Percentiles rank a stretch among this genome's conserved stretches.
These are phyloP conservation scores for Pandion haliaetus DNA, from an alignment of 2,113 vertebrate genomes.

Conservation along the genomic window DNA sequence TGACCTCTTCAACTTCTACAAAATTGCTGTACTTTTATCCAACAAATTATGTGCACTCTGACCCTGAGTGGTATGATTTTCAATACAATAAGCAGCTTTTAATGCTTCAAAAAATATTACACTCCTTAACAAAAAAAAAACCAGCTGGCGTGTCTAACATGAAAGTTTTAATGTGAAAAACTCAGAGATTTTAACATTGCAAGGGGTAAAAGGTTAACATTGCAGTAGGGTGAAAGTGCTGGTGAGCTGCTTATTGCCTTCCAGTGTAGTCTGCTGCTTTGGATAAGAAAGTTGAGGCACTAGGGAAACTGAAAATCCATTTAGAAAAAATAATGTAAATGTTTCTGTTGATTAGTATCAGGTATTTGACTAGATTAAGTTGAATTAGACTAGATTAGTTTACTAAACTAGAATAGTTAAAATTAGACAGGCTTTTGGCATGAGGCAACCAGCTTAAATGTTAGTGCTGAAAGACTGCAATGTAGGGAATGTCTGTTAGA, in stretches of 20 bases:
- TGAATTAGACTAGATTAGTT: background rate
- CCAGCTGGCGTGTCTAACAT: background rate
- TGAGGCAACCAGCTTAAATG: background rate
- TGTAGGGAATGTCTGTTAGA: background rate
- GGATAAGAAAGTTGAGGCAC: background rate
- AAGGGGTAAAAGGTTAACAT: background rate
- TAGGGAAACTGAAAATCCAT: background rate
- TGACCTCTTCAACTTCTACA: background rate
- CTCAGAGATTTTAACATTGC: background rate
- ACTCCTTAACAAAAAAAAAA: background rate
- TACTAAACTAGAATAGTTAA: background rate
- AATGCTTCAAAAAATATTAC: background rate
- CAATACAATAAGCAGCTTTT: background rate
- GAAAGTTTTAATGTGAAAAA: background rate
- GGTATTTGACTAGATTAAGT: background rate
- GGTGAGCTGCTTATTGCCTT: background rate
- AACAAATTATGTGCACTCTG: background rate
- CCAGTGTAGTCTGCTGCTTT: background rate
- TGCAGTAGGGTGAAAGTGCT: background rate
- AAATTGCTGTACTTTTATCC: background rate
- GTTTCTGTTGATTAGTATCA: background rate
- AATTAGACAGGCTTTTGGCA: background rate
- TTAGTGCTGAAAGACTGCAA: background rate
- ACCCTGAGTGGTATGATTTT: background rate
- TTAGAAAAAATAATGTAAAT: background rate